phyloP scores from a whole-genome alignment of 2,113 vertebrate species.

The Galemys pyrenaicus region DNA sequence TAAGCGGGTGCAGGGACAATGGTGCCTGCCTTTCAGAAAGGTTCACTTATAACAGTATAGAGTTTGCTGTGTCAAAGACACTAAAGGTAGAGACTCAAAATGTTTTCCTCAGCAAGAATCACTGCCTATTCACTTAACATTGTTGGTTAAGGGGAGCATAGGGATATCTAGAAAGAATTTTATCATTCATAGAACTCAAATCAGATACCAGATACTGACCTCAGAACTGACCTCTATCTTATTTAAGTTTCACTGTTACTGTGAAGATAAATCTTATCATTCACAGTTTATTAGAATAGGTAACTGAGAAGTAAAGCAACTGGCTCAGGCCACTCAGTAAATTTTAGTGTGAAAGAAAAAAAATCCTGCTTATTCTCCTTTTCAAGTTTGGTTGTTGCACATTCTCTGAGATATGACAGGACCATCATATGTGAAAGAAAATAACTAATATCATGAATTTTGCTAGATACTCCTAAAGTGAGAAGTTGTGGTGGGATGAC shows the following conservation, averaged over 20 bases:
- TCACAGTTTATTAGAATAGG: not conserved
- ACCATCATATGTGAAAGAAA: not conserved
- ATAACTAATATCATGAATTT: not conserved
- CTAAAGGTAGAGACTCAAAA: not conserved
- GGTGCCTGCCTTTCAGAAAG: too few relatives aligned
- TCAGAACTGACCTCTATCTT: not conserved
- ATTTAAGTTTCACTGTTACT: conserved; percentile 13
- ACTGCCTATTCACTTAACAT: not conserved
- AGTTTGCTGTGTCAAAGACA: not conserved
- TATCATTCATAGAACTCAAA: not conserved
- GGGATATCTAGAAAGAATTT: not conserved
- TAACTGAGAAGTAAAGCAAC: not conserved
- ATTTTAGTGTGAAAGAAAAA: not conserved
- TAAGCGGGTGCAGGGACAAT: too few relatives aligned
- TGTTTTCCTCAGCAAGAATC: not conserved
- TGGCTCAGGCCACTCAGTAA: not conserved
- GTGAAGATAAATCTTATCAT: not conserved
- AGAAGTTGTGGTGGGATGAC: not conserved
- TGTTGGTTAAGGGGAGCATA: not conserved
- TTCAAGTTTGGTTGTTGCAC: not conserved
- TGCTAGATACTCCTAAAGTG: not conserved
- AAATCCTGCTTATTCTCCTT: not conserved
- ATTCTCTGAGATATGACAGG: not conserved
- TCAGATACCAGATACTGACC: not conserved
- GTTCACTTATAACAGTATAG: not conserved